These are phyloP conservation scores for Tinea trinotella DNA, from an alignment of 2,888 invertebrate species.

Conservation along the genomic window DNA sequence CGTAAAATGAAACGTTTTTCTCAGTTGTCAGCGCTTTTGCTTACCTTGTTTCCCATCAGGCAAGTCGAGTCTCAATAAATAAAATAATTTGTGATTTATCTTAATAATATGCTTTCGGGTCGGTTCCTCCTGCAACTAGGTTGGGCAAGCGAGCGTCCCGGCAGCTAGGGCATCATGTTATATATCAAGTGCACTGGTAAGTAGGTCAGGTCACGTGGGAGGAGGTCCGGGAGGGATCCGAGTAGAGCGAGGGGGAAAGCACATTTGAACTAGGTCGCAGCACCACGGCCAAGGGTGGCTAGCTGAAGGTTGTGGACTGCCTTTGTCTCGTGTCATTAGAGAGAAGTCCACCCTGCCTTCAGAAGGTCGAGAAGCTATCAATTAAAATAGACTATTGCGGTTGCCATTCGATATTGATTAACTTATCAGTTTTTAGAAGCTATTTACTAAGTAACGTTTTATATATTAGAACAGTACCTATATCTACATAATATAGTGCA, in stretches of 20 bases:
- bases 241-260: constrained; percentile 28
- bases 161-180: not conserved
- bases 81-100: no score
- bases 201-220: constrained; percentile 5
- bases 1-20: no score
- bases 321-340: constrained; percentile 36
- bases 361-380: constrained; percentile 12
- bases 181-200: not conserved
- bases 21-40: no score
- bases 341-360: constrained; percentile 7
- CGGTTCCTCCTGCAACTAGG: not conserved
- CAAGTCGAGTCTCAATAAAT: no score
- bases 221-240: constrained; percentile 4
- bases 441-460: no score
- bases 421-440: not conserved
- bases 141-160: not conserved
- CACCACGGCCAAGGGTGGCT: constrained; percentile 68
- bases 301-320: constrained; percentile 52
- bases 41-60: no score
- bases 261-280: constrained; percentile 56
- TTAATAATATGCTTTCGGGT: not conserved
- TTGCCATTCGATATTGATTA: not conserved
- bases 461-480: no score
- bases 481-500: no score
- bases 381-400: not conserved